Evolutionary conservation across 30 jellyfish, hydroid and myxozoan species (phyloP), one percentile per base, ranked within the genome.

Genomic region (Pelagia noctiluca): DNA sequence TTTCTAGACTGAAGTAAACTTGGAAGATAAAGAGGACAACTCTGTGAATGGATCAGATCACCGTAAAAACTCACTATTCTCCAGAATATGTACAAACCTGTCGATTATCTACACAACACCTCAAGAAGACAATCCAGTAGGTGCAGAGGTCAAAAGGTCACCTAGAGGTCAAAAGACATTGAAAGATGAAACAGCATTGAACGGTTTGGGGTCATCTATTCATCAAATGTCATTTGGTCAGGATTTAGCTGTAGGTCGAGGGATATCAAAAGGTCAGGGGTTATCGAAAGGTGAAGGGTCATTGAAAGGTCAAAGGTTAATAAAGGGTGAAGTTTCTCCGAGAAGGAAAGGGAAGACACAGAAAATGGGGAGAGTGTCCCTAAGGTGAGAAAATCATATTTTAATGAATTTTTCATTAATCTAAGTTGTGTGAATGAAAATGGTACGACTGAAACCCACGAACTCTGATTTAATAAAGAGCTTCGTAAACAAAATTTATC

Each of bases 1-100:
- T 54, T n/a, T 7, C 23, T 31, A 71, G 83, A 71, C 69, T 38
- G 83, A 71, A 26, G 69, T 57, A 26, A 25, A 71, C 54, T 37
- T 71, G 48, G 83, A 42, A 19, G 57, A 71, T 13, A 16, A 57
- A 26, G 38, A 22, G 46, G 83, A 32, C 38, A 22, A 3, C 21
- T 10, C 68, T 10, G 21, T 3, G 21, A 5, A 25, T 8, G 68
- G 21, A 52, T 30, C 26, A 8, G 4, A 19, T 25, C 21, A 19
- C 68, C 69, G 47, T 34, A 34, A 19, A 37, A n/a, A 0, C 34
- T 63, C 82, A 1, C 23, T 79, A 13, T 79, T 4, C 48, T 26
- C 82, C 46, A 66, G 90, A 64, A 79, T 79, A 3, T 79, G 78
- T 2, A 79, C 82, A 16, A 79, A 79, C 50, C 31, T 79, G 66